Conservation (phyloP, 2,797 vertebrate genomes). For the Loriculus beryllinus region DNA sequence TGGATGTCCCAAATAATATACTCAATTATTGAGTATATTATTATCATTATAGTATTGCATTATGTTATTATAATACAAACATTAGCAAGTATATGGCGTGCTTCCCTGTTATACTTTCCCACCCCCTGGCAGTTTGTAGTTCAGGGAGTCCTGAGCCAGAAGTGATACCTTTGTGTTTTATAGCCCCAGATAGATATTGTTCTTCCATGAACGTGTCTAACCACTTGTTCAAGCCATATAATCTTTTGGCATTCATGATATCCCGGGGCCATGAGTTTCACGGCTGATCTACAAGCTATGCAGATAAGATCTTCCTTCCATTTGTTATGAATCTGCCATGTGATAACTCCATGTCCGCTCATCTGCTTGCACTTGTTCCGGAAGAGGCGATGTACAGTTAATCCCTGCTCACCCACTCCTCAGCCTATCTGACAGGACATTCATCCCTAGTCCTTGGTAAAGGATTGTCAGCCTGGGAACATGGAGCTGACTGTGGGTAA, state of each 20-base stretch:
- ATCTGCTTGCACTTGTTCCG: background rate
- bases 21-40: background rate
- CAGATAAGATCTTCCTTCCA: constrained; percentile 10
- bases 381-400: background rate
- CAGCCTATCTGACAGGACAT: background rate
- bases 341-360: background rate
- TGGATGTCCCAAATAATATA: background rate
- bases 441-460: background rate
- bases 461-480: background rate
- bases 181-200: background rate
- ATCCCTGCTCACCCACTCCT: background rate
- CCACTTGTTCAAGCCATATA: background rate
- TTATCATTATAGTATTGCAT: background rate
- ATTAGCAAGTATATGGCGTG: background rate
- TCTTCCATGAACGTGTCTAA: background rate
- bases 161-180: background rate
- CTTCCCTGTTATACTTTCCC: background rate
- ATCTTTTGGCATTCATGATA: background rate
- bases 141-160: background rate
- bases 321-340: background rate
- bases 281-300: background rate
- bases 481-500: background rate
- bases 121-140: background rate
- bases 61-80: background rate
- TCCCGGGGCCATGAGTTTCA: background rate